A percentile compares a stretch with the other conserved stretches of the same genome.
Conservation (phyloP, 2,113 vertebrate species). For the Atherinomorus stipes region DNA sequence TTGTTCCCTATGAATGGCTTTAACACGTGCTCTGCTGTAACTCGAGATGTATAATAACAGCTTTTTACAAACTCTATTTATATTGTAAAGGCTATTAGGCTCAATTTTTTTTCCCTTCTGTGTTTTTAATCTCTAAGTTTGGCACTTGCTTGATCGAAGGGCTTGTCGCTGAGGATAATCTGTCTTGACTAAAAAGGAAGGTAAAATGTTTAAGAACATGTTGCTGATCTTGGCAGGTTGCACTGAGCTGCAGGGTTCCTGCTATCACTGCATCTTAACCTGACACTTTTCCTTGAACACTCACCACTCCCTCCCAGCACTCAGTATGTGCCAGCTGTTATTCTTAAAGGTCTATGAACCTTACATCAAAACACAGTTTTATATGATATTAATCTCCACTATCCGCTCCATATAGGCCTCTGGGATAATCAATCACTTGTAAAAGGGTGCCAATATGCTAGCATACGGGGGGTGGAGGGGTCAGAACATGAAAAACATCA, state of each 20-base stretch:
- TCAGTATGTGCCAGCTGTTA: constrained; percentile 63
- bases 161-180: constrained; percentile 70
- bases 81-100: constrained; percentile 63
- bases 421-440: constrained; percentile 76
- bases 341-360: constrained; percentile 70
- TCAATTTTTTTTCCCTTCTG: constrained; percentile 46
- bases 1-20: constrained; percentile 53
- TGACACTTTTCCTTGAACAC: constrained; percentile 57
- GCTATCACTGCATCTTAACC: constrained; percentile 74
- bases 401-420: constrained; percentile 50
- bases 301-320: constrained; percentile 17
- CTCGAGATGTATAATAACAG: constrained; percentile 57
- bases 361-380: constrained; percentile 75
- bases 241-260: constrained; percentile 56
- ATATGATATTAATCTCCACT: constrained; percentile 72
- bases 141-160: constrained; percentile 32
- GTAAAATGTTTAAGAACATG: constrained; percentile 72
- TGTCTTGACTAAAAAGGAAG: constrained; percentile 57
- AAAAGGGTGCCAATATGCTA: constrained; percentile 79
- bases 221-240: constrained; percentile 81
- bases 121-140: constrained; percentile 38
- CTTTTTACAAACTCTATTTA: constrained; percentile 61
- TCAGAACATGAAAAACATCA: constrained; percentile 68
- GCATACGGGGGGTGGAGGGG: constrained; percentile 48
- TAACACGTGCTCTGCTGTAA: constrained; percentile 55